phyloP scores from a whole-genome alignment of 2,113 vertebrate species.

The Pseudorectes ferrugineus region DNA sequence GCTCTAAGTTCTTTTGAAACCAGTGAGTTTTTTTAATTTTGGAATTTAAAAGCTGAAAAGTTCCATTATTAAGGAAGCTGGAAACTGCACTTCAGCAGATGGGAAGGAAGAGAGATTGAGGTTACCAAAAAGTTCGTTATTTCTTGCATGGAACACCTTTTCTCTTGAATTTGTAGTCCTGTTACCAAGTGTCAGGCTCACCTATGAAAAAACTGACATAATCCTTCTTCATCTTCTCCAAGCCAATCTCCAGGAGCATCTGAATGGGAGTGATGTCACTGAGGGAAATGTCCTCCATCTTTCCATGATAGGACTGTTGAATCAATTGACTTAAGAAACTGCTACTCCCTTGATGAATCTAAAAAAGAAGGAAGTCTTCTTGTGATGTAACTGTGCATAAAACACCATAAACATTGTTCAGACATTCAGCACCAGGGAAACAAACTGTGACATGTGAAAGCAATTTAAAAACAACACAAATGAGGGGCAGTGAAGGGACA shows the following conservation, averaged over 20 bases:
- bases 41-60: neutral
- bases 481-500: neutral
- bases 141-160: neutral
- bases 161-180: neutral
- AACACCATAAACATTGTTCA: neutral
- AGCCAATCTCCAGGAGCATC: conserved; percentile 92
- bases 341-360: conserved; percentile 91
- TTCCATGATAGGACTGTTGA: conserved; percentile 86
- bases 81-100: neutral
- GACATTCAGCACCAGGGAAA: neutral
- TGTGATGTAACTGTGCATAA: neutral
- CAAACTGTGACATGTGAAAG: neutral
- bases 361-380: neutral
- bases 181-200: conserved; percentile 48
- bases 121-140: neutral
- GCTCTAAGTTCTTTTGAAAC: neutral
- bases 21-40: neutral
- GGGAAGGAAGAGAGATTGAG: neutral
- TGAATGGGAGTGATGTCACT: conserved; percentile 78
- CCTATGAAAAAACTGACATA: conserved; percentile 94
- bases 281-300: conserved; percentile 77
- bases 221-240: conserved; percentile 97
- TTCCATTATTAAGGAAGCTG: neutral
- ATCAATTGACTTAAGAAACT: conserved; percentile 88
- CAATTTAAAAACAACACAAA: neutral